Percentiles rank a stretch among this genome's conserved stretches.
Conservation (phyloP, 1,140 invertebrate genomes). For the Muscidifurax raptorellus region DNA sequence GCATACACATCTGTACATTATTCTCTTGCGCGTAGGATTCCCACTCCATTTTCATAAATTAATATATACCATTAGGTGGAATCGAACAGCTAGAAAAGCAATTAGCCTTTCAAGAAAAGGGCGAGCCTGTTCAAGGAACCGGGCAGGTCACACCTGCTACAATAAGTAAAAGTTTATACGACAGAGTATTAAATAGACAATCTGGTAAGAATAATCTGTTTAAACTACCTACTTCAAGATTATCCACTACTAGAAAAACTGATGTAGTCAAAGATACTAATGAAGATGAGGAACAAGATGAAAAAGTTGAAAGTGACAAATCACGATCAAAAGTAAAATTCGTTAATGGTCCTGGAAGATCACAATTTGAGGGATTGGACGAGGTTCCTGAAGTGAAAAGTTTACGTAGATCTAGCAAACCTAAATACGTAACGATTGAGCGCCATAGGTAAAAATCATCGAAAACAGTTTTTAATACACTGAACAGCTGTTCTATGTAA, state of each 20-base stretch:
- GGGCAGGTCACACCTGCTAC: constrained; percentile 75
- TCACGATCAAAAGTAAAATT: constrained; percentile 59
- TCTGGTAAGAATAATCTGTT: constrained; percentile 57
- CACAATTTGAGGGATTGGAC: constrained; percentile 84
- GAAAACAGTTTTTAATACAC: too few relatives aligned
- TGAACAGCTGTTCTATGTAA: constrained; percentile 29
- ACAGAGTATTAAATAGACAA: constrained; percentile 80
- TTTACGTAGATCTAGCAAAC: constrained; percentile 77
- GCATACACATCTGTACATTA: background rate
- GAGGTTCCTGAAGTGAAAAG: constrained; percentile 76
- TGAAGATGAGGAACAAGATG: constrained; percentile 42
- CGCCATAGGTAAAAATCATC: constrained; percentile 71
- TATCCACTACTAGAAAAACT: constrained; percentile 50
- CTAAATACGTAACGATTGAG: constrained; percentile 79
- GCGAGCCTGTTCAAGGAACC: constrained; percentile 57
- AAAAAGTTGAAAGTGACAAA: background rate
- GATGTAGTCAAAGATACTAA: constrained; percentile 39
- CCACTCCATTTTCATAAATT: background rate
- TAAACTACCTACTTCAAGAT: constrained; percentile 47
- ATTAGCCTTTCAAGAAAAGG: constrained; percentile 78
- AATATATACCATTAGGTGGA: constrained; percentile 77
- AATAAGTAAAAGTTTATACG: constrained; percentile 84
- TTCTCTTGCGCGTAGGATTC: background rate
- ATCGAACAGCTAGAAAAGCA: constrained; percentile 89
- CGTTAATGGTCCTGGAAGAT: constrained; percentile 75